A percentile compares a stretch with the other conserved stretches of the same genome.
Evolutionary conservation across 2,113 vertebrate genomes (phyloP).

Genomic region (Eurystomus gularis): DNA sequence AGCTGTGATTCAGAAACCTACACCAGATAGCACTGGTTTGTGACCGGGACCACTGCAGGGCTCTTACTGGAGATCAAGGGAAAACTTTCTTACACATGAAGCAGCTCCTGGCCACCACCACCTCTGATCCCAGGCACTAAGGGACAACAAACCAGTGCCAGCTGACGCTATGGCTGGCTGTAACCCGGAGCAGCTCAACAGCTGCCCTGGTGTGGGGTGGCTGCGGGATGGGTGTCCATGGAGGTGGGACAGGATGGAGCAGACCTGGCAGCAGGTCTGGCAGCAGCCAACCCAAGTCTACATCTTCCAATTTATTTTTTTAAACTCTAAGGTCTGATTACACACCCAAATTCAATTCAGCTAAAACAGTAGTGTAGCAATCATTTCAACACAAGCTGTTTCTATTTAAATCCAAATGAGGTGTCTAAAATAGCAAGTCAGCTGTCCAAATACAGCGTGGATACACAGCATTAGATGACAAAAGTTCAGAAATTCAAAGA

Average conservation of each 20-base stretch:
- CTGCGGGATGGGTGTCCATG: not conserved
- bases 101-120: not conserved
- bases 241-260: not conserved
- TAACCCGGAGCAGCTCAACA: not conserved
- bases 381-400: not conserved
- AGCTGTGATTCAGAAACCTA: not conserved
- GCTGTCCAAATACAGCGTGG: constrained; percentile 7
- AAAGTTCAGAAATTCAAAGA: not conserved
- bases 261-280: not conserved
- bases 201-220: not conserved
- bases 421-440: not conserved
- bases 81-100: not conserved
- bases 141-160: not conserved
- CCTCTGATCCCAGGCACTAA: rapidly evolving
- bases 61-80: not conserved
- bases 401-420: not conserved
- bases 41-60: not conserved
- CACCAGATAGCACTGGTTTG: not conserved
- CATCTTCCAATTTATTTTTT: not conserved
- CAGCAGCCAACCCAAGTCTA: not conserved
- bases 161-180: not conserved
- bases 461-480: not conserved
- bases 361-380: not conserved
- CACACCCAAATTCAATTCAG: not conserved
- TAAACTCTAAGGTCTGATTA: not conserved